phyloP scores from a whole-genome alignment of 2,113 vertebrate genomes.

The Malurus elegans region DNA sequence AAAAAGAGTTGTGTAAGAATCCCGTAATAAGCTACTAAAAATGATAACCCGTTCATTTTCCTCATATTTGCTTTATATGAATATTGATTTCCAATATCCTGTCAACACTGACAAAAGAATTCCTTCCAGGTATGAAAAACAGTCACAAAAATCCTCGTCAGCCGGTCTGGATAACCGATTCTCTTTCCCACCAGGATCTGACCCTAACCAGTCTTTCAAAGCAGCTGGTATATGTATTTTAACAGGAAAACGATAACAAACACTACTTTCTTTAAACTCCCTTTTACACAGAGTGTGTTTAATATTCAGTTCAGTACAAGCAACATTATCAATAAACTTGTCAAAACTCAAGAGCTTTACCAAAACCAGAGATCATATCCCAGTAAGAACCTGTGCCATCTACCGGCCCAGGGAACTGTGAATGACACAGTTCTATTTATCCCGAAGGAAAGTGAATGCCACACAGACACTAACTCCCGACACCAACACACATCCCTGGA shows the following conservation, averaged over 20 bases:
- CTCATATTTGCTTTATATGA: background rate
- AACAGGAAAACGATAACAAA: background rate
- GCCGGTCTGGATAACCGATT: background rate
- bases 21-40: background rate
- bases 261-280: background rate
- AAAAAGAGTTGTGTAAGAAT: background rate
- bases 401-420: accelerated
- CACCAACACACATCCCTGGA: accelerated
- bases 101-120: background rate
- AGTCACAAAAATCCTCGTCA: background rate
- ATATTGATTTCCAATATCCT: background rate
- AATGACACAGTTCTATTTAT: background rate
- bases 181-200: background rate
- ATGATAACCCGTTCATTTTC: background rate
- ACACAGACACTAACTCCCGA: background rate
- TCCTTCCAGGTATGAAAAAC: background rate
- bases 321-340: background rate
- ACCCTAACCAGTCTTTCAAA: background rate
- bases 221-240: background rate
- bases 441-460: accelerated
- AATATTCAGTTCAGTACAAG: background rate
- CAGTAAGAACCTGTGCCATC: accelerated
- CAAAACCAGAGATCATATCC: background rate
- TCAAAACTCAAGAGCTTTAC: background rate
- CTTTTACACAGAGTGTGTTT: background rate